A percentile compares a stretch with the other conserved stretches of the same genome.
Conservation (phyloP, 2,888 invertebrate species). For the Polymixis lichenea region DNA sequence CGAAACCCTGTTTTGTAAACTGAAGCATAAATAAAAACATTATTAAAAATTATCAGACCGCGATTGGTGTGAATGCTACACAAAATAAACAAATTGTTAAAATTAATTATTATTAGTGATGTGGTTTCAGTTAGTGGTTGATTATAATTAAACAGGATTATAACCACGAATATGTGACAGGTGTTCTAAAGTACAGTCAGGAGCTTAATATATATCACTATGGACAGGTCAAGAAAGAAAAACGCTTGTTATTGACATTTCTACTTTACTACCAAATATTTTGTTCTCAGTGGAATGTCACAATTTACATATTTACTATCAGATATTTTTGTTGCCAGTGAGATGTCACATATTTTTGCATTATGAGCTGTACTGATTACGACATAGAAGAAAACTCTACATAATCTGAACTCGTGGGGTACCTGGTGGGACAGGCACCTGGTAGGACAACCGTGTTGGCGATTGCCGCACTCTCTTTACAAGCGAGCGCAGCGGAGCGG, state of each 20-base stretch:
- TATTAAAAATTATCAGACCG: too few species aligned
- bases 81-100: background rate
- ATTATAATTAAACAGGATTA: background rate
- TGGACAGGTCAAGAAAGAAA: too few species aligned
- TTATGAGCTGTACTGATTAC: background rate
- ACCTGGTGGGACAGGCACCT: too few species aligned
- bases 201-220: background rate
- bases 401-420: too few species aligned
- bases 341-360: background rate
- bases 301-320: too few species aligned
- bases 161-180: background rate
- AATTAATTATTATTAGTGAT: background rate
- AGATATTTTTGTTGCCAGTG: background rate
- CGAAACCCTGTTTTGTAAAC: too few species aligned
- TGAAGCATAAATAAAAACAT: too few species aligned
- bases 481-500: too few species aligned
- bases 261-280: background rate
- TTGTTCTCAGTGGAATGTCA: background rate
- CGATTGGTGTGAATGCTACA: background rate
- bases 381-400: background rate
- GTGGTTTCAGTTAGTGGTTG: background rate
- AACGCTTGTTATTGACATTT: background rate
- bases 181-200: background rate
- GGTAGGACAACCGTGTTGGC: too few species aligned
- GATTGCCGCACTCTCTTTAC: too few species aligned